A percentile compares a stretch with the other conserved stretches of the same genome.
Evolutionary conservation across 2,888 invertebrate genomes (phyloP).

Genomic region (Polyommatus icarus): DNA sequence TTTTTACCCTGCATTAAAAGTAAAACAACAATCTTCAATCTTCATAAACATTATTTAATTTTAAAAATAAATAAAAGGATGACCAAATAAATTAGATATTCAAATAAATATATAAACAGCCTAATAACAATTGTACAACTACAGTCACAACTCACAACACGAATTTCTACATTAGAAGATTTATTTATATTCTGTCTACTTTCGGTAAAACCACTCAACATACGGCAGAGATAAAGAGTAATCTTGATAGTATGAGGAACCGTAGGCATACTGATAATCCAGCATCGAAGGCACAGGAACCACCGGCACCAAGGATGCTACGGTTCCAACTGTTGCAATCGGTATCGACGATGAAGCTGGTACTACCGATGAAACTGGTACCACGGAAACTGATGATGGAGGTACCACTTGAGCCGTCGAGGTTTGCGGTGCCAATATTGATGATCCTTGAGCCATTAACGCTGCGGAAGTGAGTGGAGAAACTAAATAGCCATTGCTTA

Average conservation of each 20-base stretch:
- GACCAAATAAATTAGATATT: too few relatives aligned
- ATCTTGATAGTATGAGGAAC: constrained; percentile 52
- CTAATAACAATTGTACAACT: too few relatives aligned
- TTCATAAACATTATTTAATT: too few relatives aligned
- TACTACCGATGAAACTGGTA: constrained; percentile 38
- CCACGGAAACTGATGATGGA: not conserved
- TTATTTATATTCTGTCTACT: constrained; percentile 34
- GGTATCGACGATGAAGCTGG: constrained; percentile 42
- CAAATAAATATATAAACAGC: too few relatives aligned
- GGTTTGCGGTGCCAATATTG: constrained; percentile 41
- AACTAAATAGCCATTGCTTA: constrained; percentile 44
- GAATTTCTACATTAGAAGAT: not conserved
- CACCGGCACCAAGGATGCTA: constrained; percentile 42
- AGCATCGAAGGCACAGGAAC: constrained; percentile 45
- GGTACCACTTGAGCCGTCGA: not conserved
- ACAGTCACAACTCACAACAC: too few relatives aligned
- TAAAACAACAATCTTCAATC: not conserved
- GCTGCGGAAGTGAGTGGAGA: constrained; percentile 45
- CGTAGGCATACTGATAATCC: constrained; percentile 53
- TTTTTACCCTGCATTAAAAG: not conserved
- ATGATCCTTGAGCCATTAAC: constrained; percentile 39
- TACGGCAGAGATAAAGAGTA: constrained; percentile 48
- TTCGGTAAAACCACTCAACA: constrained; percentile 50
- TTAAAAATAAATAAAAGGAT: too few relatives aligned
- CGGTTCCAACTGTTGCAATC: constrained; percentile 42